Evolutionary conservation across 1,140 invertebrate species (phyloP).

Genomic region (Platyscapa corneri): DNA sequence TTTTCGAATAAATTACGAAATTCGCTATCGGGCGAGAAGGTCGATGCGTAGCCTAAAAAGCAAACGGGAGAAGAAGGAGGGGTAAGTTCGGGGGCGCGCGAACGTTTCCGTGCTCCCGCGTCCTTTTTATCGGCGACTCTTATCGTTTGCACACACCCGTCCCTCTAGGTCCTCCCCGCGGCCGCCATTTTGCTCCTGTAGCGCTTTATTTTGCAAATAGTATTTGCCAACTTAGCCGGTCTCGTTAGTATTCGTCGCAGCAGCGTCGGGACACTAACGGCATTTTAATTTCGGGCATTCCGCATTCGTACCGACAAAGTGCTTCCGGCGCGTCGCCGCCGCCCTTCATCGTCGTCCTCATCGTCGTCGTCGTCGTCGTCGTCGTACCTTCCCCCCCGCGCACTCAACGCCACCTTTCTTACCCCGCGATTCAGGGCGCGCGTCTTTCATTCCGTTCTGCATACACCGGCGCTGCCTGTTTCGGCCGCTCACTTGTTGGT

Average conservation of each 20-base stretch:
- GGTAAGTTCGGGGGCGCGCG: background rate
- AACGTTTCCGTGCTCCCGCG: conserved; percentile 3
- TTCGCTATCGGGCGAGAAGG: background rate
- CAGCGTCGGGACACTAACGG: conserved; percentile 50
- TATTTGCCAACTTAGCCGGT: conserved; percentile 49
- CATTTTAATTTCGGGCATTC: conserved; percentile 61
- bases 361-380: background rate
- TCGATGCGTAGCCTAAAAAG: background rate
- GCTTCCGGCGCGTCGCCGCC: conserved; percentile 35
- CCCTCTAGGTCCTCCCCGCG: background rate
- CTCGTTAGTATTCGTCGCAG: conserved; percentile 61
- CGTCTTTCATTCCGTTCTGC: background rate
- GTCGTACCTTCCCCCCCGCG: background rate
- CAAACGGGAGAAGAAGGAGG: background rate
- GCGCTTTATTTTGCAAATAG: conserved; percentile 56
- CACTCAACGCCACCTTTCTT: background rate
- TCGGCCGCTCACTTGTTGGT: background rate
- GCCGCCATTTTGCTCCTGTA: background rate
- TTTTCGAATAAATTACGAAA: background rate
- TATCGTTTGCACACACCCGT: conserved; percentile 37
- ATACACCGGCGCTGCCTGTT: background rate
- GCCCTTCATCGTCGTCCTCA: background rate
- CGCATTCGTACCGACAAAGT: conserved; percentile 53
- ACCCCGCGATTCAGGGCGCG: background rate
- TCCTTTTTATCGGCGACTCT: conserved; percentile 38